These are phyloP conservation scores for Gorsachius magnificus DNA, from an alignment of 2,797 vertebrate genomes.

Conservation along the genomic window DNA sequence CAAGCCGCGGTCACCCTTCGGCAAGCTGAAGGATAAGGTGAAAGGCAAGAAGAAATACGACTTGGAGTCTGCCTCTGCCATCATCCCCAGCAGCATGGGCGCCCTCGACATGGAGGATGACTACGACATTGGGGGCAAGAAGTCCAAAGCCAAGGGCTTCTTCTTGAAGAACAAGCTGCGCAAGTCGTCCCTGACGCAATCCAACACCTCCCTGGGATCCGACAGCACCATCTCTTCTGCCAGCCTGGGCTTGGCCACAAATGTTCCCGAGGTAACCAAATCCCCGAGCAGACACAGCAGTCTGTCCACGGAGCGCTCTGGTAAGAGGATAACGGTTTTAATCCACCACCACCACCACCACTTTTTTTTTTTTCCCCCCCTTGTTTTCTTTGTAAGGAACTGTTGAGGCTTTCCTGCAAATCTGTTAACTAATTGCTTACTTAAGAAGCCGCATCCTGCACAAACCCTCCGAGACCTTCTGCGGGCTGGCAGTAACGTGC, in stretches of 20 bases:
- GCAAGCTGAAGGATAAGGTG: conserved; percentile 92
- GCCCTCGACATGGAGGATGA: conserved; percentile 84
- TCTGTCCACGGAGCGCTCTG: conserved; percentile 86
- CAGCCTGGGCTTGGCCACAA: conserved; percentile 84
- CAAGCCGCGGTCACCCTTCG: conserved; percentile 88
- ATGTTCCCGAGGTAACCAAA: conserved; percentile 82
- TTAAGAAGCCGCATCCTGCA: background rate
- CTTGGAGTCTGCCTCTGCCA: conserved; percentile 85
- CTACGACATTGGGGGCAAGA: conserved; percentile 79
- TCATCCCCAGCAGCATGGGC: conserved; percentile 82
- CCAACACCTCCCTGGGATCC: conserved; percentile 91
- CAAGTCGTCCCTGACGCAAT: conserved; percentile 91
- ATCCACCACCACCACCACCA: background rate
- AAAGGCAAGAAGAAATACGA: conserved; percentile 86
- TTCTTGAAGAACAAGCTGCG: conserved; percentile 89
- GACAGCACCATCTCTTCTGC: conserved; percentile 95
- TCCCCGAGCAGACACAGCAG: conserved; percentile 86
- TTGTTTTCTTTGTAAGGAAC: background rate
- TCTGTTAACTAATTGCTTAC: background rate
- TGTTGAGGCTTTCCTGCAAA: background rate
- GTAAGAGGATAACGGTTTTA: conserved; percentile 71
- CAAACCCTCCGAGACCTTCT: fast-evolving
- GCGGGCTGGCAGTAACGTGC: fast-evolving
- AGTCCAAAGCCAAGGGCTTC: conserved; percentile 91
- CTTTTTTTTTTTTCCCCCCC: background rate